These are phyloP conservation scores for Lochmaea capreae DNA, from an alignment of 2,888 invertebrate genomes.

Conservation along the genomic window DNA sequence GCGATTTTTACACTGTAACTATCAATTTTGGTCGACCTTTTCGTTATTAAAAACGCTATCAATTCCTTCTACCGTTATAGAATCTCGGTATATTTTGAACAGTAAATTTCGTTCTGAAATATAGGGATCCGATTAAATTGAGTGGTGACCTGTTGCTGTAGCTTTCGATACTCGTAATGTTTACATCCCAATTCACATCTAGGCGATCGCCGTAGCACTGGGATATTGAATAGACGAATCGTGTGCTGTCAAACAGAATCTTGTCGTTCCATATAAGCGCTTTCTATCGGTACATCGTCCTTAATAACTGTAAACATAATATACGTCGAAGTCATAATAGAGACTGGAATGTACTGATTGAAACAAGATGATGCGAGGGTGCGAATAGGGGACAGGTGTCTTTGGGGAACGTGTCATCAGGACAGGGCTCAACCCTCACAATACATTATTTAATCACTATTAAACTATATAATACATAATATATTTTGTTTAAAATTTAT, in stretches of 20 bases:
- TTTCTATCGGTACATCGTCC: slow-evolving; percentile 21
- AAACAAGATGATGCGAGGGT: slow-evolving; percentile 46
- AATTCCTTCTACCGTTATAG: background rate
- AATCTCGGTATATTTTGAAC: background rate
- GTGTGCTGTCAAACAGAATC: slow-evolving; percentile 21
- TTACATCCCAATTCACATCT: slow-evolving; percentile 15
- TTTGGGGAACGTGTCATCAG: slow-evolving; percentile 17
- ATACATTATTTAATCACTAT: too few relatives aligned
- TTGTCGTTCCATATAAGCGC: slow-evolving; percentile 19
- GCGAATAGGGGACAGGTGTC: slow-evolving; percentile 49
- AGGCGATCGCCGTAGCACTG: slow-evolving; percentile 7
- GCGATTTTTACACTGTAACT: too few relatives aligned
- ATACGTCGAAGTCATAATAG: slow-evolving; percentile 42
- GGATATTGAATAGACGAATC: slow-evolving; percentile 20
- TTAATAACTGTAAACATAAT: slow-evolving; percentile 39
- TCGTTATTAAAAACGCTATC: background rate
- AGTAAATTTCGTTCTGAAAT: background rate
- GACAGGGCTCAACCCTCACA: background rate
- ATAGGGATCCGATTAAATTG: slow-evolving; percentile 25
- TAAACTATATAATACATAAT: too few relatives aligned
- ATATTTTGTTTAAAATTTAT: too few relatives aligned
- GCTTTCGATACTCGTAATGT: slow-evolving; percentile 7
- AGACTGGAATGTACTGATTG: slow-evolving; percentile 54
- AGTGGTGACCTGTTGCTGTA: slow-evolving; percentile 29
- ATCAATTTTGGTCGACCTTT: too few relatives aligned